Evolutionary conservation across 2,888 invertebrate genomes (phyloP).

Genomic region (Spilosoma lubricipeda): DNA sequence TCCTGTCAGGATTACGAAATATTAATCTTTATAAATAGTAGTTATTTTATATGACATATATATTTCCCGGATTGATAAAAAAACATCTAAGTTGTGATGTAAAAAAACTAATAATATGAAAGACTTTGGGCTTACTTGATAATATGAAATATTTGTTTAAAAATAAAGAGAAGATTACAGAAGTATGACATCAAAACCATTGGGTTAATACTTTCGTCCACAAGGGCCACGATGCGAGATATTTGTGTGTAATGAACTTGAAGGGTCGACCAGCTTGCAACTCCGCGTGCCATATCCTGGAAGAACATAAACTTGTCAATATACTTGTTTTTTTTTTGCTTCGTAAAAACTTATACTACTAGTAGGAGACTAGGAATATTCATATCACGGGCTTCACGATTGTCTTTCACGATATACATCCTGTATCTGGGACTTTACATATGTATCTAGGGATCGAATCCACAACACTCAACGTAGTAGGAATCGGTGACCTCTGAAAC

Average conservation of each 20-base stretch:
- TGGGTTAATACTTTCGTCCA: constrained; percentile 25
- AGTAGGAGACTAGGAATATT: background rate
- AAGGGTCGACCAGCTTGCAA: constrained; percentile 22
- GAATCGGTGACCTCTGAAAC: too few relatives aligned
- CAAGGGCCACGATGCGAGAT: constrained; percentile 19
- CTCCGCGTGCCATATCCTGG: constrained; percentile 6
- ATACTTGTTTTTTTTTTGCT: too few relatives aligned
- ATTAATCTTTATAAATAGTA: too few relatives aligned
- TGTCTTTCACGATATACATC: too few relatives aligned
- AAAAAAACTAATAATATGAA: background rate
- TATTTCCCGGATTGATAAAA: too few relatives aligned
- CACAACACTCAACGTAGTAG: too few relatives aligned
- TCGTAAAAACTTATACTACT: background rate
- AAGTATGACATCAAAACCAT: constrained; percentile 21
- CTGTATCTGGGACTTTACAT: too few relatives aligned
- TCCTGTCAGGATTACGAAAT: too few relatives aligned
- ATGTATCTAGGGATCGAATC: too few relatives aligned
- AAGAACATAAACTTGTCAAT: background rate
- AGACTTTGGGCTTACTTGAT: constrained; percentile 24
- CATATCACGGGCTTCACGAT: too few relatives aligned
- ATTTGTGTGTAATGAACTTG: constrained; percentile 26
- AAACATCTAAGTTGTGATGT: background rate
- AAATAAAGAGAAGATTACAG: constrained; percentile 21
- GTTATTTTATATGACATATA: too few relatives aligned
- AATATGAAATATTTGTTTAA: constrained; percentile 22